Evolutionary conservation across 2,797 vertebrate genomes (phyloP), one percentile per base, ranked within the genome.

Genomic region (Typhlichthys eigenmanni): DNA sequence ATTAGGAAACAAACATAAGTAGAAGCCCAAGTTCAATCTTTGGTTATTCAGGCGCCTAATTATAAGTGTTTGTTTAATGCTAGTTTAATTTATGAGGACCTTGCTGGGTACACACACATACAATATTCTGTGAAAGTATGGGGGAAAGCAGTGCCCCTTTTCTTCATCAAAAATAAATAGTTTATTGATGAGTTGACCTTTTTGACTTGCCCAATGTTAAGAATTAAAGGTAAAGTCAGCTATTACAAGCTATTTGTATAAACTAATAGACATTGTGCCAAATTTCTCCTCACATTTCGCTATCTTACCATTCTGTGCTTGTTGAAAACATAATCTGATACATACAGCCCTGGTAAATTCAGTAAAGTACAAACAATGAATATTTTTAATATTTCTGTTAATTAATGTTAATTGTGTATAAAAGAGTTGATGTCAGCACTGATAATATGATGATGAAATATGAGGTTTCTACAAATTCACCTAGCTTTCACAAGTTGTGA

Each of bases 1-100:
- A 87, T 85, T 82, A 76, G 80, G 80, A 85, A 84, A 69, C 71
- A 83, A 81, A 87, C 82, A 84, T 60, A 69, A 77, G 72, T 62
- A 68, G 57, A 79, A n/a, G 29, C 76, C 74, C 61, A 78, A 80
- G 82, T 84, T 81, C 79, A 87, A 58, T 78, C 61, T 64, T 56
- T 79, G 77, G 78, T 86, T 80, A 88, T 81, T 75, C 65, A 77
- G 60, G 64, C 58, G 9, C 55, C 75, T 88, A 78, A 89, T 87
- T 85, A 78, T 75, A 52, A 80, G 68, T 73, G 74, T 84, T 88
- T 86, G 74, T 79, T 85, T 76, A 74, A 60, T 61, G 74, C 76
- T 76, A 79, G 79, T 84, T 81, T 88, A 74, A 89, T 88, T 85
- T 75, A 86, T 80, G 75, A 82, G 56, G 63, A 64, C 60, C 47